These are phyloP conservation scores for Eurystomus gularis DNA, from an alignment of 2,113 vertebrate species.

Conservation along the genomic window DNA sequence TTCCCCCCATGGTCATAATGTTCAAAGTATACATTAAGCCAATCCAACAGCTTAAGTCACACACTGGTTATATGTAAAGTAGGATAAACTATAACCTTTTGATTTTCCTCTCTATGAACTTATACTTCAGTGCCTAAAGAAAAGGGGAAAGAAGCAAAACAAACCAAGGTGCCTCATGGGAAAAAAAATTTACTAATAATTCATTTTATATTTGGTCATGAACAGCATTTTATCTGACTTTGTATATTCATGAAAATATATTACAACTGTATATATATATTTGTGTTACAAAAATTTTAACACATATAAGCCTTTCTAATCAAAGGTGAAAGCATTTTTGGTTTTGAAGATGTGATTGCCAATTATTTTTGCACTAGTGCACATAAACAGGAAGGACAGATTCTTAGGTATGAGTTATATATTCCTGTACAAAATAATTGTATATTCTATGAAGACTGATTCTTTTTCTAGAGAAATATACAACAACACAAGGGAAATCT, in stretches of 20 bases:
- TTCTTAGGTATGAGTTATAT: conserved; percentile 83
- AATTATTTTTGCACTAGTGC: conserved; percentile 82
- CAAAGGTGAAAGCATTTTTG: conserved; percentile 69
- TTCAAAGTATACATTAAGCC: conserved; percentile 75
- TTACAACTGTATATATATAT: conserved; percentile 24
- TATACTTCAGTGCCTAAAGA: conserved; percentile 38
- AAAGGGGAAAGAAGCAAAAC: conserved; percentile 24
- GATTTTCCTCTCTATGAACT: conserved; percentile 57
- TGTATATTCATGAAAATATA: conserved; percentile 63
- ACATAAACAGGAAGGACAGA: conserved; percentile 76
- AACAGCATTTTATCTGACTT: conserved; percentile 58
- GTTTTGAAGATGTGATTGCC: conserved; percentile 78
- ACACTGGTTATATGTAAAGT: conserved; percentile 72
- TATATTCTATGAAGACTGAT: conserved; percentile 87
- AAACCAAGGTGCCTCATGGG: conserved; percentile 16
- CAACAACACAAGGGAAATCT: conserved; percentile 87
- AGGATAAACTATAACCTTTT: conserved; percentile 71
- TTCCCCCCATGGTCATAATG: conserved; percentile 73
- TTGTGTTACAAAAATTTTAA: conserved; percentile 31
- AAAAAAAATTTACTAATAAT: conserved; percentile 58
- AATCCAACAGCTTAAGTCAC: conserved; percentile 74
- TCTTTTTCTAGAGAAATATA: conserved; percentile 84
- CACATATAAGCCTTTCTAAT: conserved; percentile 67
- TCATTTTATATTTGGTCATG: conserved; percentile 67
- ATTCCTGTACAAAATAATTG: conserved; percentile 86